Conservation (phyloP, 2,113 vertebrate species). For the Cettia cetti region DNA sequence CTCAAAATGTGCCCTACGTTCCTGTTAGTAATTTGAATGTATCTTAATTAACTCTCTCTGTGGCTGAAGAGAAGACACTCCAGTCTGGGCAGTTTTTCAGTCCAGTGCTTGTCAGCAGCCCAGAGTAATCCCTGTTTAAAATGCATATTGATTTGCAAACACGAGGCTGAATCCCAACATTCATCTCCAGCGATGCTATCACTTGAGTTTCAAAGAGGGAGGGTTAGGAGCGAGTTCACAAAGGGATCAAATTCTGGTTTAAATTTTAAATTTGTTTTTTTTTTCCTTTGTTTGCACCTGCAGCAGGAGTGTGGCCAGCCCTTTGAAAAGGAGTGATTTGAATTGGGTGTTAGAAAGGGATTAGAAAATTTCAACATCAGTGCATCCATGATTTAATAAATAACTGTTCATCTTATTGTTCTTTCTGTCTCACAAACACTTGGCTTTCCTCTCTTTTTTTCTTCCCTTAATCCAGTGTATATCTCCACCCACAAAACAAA, state of each 20-base stretch:
- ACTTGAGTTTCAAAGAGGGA: not conserved
- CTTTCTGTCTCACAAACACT: not conserved
- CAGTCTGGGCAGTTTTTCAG: slow-evolving; percentile 32
- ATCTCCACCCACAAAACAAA: not conserved
- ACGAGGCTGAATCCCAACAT: not conserved
- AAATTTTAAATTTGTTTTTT: not conserved
- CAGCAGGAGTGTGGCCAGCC: not conserved
- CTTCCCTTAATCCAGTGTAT: not conserved
- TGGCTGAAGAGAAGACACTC: slow-evolving; percentile 7
- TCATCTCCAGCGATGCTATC: not conserved
- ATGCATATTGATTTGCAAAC: slow-evolving; percentile 17
- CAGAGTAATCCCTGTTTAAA: slow-evolving; percentile 19
- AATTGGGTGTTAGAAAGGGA: not conserved
- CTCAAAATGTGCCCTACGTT: not conserved
- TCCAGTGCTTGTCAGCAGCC: not conserved
- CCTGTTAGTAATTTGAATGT: not conserved
- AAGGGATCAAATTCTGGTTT: not conserved
- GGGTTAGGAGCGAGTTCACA: not conserved
- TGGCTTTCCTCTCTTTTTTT: not conserved
- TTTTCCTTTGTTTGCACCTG: slow-evolving; percentile 14
- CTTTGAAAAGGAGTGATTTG: not conserved
- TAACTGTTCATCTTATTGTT: not conserved
- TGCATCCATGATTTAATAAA: not conserved
- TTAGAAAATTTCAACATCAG: not conserved
- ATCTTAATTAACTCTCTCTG: slow-evolving; percentile 10